These are phyloP conservation scores for Engraulis encrasicolus DNA, from an alignment of 2,113 vertebrate genomes.

Conservation along the genomic window DNA sequence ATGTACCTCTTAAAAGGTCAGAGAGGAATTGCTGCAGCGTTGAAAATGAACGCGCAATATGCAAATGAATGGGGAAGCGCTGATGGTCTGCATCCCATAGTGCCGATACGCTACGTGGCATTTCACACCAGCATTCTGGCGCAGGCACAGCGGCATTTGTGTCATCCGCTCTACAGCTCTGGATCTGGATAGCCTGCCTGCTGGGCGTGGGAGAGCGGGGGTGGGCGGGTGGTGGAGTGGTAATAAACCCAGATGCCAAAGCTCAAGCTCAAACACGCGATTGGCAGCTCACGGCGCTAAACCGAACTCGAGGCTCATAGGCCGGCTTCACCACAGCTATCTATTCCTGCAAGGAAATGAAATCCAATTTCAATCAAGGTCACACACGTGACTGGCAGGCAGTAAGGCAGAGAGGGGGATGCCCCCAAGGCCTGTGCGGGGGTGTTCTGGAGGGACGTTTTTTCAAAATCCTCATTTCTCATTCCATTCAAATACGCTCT, in stretches of 20 bases:
- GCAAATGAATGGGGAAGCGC: background rate
- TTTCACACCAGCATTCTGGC: slow-evolving; percentile 6
- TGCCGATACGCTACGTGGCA: slow-evolving; percentile 9
- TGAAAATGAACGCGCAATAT: background rate
- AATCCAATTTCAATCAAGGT: slow-evolving; percentile 57
- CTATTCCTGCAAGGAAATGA: slow-evolving; percentile 45
- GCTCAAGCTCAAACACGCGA: slow-evolving; percentile 35
- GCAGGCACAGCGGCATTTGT: background rate
- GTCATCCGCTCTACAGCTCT: no score
- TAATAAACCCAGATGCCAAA: slow-evolving; percentile 45
- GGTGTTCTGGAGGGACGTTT: background rate
- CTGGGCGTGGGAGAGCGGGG: slow-evolving; percentile 3
- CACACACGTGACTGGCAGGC: slow-evolving; percentile 40
- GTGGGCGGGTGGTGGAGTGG: slow-evolving; percentile 1
- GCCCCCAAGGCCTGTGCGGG: slow-evolving; percentile 25
- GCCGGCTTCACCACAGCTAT: slow-evolving; percentile 33
- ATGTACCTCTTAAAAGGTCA: background rate
- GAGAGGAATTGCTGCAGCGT: background rate
- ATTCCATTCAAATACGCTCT: background rate
- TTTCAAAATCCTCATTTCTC: background rate
- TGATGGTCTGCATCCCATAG: background rate
- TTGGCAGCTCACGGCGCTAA: slow-evolving; percentile 31
- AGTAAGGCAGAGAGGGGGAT: no score
- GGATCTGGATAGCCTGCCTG: slow-evolving; percentile 30
- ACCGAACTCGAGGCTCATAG: slow-evolving; percentile 37